Evolutionary conservation across 2,888 invertebrate species (phyloP), one percentile per base, ranked within the genome.

Genomic region (Scaptomyza polygonia): DNA sequence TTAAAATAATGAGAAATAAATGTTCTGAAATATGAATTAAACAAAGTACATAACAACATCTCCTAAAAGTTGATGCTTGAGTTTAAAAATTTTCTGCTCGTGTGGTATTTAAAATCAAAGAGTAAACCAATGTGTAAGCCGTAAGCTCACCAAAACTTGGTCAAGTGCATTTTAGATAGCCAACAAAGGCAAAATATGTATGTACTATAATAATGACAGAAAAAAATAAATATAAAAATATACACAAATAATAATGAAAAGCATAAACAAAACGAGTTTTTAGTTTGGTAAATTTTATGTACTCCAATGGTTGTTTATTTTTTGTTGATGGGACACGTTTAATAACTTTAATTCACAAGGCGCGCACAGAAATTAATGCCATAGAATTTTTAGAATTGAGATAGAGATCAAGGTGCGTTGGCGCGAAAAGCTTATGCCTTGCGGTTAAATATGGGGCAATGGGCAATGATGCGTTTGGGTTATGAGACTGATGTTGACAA

Each of bases 321-420:
- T 51, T 48, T 16, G 36, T 57, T 62, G 58, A 47, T 47, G 52
- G 51, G 29, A 30, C 44, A 53, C 49, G 12, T 54, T 76, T 76
- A 61, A 76, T 29, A 48, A 52, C 61, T 62, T 53, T 39, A 42
- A 77, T 25, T 54, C 45, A 12, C 11, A 9, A 16, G 21, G 3
- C 8, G 27, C 1, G 18, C 44, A 59, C 78, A 40, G 42, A 59
- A 77, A 80, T 67, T 64, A 77, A 67, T 70, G 78, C 78, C 68
- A 76, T 49, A 48, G 18, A 79, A 79, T 52, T 29, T 43, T 42
- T 43, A 9, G 21, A 36, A 14, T 34, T 16, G 8, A 4, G 9
- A n/a, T 40, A 18, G 7, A 4, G 18, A 39, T 25, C 16, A 29
- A 21, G 42, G 11, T 29, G 47, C 21, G 34, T 48, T 16, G 21